Conservation (phyloP, 2,888 invertebrate species). For the Troilus luridus region DNA sequence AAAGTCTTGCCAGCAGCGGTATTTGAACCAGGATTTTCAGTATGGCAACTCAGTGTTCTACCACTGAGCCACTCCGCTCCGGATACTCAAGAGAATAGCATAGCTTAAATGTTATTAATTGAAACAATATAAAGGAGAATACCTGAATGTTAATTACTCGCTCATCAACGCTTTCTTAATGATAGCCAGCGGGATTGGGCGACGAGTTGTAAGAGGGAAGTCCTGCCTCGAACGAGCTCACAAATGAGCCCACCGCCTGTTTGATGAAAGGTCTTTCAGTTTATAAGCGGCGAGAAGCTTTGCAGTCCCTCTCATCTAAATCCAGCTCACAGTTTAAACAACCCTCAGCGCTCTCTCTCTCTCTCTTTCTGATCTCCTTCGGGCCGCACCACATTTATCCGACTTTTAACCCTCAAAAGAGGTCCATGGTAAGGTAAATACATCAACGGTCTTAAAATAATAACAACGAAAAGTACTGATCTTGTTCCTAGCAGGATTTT, state of each 20-base stretch:
- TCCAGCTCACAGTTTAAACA: slow-evolving; percentile 10
- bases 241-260: not conserved
- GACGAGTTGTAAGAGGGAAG: not conserved
- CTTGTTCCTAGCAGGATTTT: too few species aligned
- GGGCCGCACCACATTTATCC: not conserved
- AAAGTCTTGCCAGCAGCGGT: too few species aligned
- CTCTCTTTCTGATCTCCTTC: slow-evolving; percentile 3
- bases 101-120: not conserved
- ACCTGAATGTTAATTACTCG: not conserved
- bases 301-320: slow-evolving; percentile 6
- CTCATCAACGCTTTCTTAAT: not conserved
- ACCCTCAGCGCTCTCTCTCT: not conserved
- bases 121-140: not conserved
- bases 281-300: not conserved
- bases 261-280: slow-evolving; percentile 1
- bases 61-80: too few species aligned
- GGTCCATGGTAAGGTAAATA: not conserved
- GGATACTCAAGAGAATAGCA: too few species aligned
- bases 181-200: not conserved
- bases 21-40: too few species aligned
- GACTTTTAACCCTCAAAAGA: not conserved
- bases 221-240: not conserved
- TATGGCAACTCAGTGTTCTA: too few species aligned
- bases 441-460: not conserved
- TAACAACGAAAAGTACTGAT: not conserved